These are phyloP conservation scores for Eulithis testata DNA, from an alignment of 2,888 invertebrate genomes.

Conservation along the genomic window DNA sequence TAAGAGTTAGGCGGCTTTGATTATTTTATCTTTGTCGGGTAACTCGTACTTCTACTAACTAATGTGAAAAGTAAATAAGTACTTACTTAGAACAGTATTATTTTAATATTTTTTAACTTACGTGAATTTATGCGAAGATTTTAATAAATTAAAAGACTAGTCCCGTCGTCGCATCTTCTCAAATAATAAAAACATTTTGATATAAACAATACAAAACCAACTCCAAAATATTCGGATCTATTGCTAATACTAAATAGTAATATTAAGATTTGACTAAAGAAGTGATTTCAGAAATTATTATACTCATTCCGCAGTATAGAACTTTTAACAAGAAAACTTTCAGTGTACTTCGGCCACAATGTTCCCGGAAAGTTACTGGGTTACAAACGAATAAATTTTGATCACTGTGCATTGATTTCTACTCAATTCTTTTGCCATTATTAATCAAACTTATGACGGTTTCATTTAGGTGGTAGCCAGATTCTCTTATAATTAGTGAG, in stretches of 20 bases:
- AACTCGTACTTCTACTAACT: no score
- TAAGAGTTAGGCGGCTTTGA: no score
- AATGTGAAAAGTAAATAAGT: no score
- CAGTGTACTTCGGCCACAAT: slow-evolving; percentile 75
- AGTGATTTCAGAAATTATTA: slow-evolving; percentile 80
- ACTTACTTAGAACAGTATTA: no score
- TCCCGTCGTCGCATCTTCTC: no score
- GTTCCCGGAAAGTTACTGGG: slow-evolving; percentile 71
- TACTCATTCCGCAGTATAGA: slow-evolving; percentile 80
- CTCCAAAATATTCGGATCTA: slow-evolving; percentile 1
- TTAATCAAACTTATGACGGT: no score
- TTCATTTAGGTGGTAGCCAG: no score
- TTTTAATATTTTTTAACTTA: no score
- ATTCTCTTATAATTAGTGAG: no score
- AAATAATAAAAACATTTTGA: background rate
- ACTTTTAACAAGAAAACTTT: slow-evolving; percentile 84
- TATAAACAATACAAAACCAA: background rate
- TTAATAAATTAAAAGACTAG: no score
- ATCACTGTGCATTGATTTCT: slow-evolving; percentile 64
- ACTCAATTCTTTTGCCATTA: slow-evolving; percentile 25
- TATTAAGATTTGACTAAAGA: slow-evolving; percentile 67
- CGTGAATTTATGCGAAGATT: no score
- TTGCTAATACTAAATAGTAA: slow-evolving; percentile 42
- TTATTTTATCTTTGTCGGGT: no score
- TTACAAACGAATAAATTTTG: slow-evolving; percentile 73